Base-by-base conservation (phyloP, 2,113 vertebrate genomes). In the Dermatemys mawii region DNA sequence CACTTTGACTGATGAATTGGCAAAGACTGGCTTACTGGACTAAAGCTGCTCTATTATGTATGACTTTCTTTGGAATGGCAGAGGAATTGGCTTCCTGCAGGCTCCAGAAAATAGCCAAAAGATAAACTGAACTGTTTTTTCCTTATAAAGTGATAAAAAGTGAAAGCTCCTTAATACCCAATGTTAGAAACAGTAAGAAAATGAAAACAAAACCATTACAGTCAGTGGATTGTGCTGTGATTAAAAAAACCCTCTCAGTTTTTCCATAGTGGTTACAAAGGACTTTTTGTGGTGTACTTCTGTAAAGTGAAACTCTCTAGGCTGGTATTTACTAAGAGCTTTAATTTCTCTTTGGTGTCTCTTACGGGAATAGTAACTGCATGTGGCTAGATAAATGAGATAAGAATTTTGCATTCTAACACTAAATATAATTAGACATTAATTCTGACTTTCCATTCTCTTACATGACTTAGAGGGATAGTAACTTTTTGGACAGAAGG, bases 1-100 rank as follows among this genome's bases (percentile, higher is more conserved):
- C 98, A 98, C 96, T 97, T 97, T 97, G 98, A 98, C 97, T 98
- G 97, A 98, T 98, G 98, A 98, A 98, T 98, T 97, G 97, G 98
- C 97, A 97, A 96, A 97, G 97, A 97, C 97, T 97, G 97, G 98
- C 98, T 98, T 98, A 98, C 97, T 97, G 97, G 98, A 97, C 97
- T 98, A 98, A 98, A 98, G 97, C 98, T 97, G 97, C 97, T 98
- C 98, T 97, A 97, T 98, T 97, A 97, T 98, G 97, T 97, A 92
- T 96, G 97, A 96, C 96, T 98, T 98, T 97, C 97, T 97, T 97
- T 97, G 96, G 96, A 96, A 94, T 92, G 97, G 97, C 97, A 93
- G 95, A 96, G 94, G 67, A 81, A 92, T 90, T 89, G 88, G 96
- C 96, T 84, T 93, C 94, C 94, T 95, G 93, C 95, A 95, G 87